A percentile compares a stretch with the other conserved stretches of the same genome.
phyloP scores from a whole-genome alignment of 2,888 invertebrate genomes.

The Odiellus spinosus region DNA sequence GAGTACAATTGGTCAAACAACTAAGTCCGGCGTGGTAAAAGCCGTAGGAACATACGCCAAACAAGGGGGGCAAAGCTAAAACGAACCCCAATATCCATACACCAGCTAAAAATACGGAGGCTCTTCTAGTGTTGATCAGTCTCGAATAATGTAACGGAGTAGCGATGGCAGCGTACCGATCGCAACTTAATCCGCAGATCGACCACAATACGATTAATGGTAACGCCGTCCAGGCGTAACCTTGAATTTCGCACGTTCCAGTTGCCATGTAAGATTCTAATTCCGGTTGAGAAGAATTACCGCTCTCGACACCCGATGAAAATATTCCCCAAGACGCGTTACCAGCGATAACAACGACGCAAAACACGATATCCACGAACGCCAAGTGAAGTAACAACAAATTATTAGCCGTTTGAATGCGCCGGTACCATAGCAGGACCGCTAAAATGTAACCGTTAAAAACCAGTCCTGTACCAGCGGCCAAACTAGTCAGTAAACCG shows the following conservation, averaged over 20 bases:
- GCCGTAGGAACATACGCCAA: slow-evolving; percentile 11
- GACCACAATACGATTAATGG: slow-evolving; percentile 63
- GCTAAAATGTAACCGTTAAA: slow-evolving; percentile 57
- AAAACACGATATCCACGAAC: slow-evolving; percentile 49
- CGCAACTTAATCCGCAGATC: slow-evolving; percentile 51
- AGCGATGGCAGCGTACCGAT: slow-evolving; percentile 57
- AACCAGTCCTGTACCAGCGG: slow-evolving; percentile 42
- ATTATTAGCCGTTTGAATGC: slow-evolving; percentile 51
- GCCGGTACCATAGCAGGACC: slow-evolving; percentile 50
- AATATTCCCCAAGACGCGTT: slow-evolving; percentile 4
- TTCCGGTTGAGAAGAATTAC: neutral
- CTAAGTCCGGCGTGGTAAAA: slow-evolving; percentile 3
- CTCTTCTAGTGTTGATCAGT: slow-evolving; percentile 53
- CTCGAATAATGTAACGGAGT: slow-evolving; percentile 63
- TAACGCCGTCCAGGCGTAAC: slow-evolving; percentile 39
- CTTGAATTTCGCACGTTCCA: slow-evolving; percentile 12
- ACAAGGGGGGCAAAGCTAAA: slow-evolving; percentile 19
- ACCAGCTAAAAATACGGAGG: slow-evolving; percentile 45
- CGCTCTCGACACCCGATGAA: neutral
- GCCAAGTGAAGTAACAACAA: slow-evolving; percentile 51
- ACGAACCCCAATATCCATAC: slow-evolving; percentile 37
- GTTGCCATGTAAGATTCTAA: slow-evolving; percentile 15
- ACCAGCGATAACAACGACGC: slow-evolving; percentile 39
- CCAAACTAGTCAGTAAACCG: neutral
- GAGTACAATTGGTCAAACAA: slow-evolving; percentile 5